These are phyloP conservation scores for Heliconius ismenius DNA, from an alignment of 2,888 invertebrate species.

Conservation along the genomic window DNA sequence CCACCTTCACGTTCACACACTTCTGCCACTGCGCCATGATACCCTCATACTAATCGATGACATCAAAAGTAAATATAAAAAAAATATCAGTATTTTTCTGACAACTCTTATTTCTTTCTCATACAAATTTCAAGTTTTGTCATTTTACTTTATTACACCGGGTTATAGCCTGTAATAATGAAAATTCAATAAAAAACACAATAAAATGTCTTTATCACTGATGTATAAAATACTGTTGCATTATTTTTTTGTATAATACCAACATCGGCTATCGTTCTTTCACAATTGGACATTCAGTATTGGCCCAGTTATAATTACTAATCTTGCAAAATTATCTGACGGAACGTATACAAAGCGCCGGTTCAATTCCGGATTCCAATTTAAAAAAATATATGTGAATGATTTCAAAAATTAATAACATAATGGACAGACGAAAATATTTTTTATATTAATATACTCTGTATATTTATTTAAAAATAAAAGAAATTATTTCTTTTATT, in stretches of 20 bases:
- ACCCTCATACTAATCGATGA: too few relatives aligned
- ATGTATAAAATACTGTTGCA: constrained; percentile 12
- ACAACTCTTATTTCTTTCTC: neutral
- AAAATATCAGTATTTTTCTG: neutral
- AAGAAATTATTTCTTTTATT: neutral
- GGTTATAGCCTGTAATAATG: constrained; percentile 1
- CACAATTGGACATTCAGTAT: constrained; percentile 1
- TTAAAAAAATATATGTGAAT: neutral
- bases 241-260: constrained; percentile 1
- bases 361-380: constrained; percentile 6
- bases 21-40: neutral
- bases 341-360: neutral
- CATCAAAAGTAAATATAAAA: neutral
- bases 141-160: constrained; percentile 5
- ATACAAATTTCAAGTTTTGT: neutral
- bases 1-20: neutral
- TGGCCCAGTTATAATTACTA: constrained; percentile 15
- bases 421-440: too few relatives aligned
- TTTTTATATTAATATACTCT: too few relatives aligned
- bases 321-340: neutral
- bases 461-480: too few relatives aligned
- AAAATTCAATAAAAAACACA: constrained; percentile 1
- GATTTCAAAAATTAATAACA: neutral
- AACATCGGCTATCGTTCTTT: neutral
- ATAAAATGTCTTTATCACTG: constrained; percentile 11